Percentiles rank a stretch among this genome's conserved stretches.
phyloP scores from a whole-genome alignment of 2,888 invertebrate genomes.

The Macaria notata region DNA sequence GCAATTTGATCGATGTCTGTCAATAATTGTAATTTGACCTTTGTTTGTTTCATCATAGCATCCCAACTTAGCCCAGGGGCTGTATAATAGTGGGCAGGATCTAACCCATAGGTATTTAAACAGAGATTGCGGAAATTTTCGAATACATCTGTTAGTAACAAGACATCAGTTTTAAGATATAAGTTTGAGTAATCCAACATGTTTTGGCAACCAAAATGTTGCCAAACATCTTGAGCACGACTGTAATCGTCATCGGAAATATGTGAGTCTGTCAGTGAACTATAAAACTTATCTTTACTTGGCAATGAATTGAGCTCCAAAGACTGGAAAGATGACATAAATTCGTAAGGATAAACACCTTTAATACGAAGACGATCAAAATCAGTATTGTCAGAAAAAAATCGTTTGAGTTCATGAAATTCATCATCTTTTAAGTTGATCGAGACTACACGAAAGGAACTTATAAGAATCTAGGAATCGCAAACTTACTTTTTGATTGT shows the following conservation, averaged over 20 bases:
- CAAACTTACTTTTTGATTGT: too few relatives aligned
- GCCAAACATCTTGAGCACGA: constrained; percentile 18
- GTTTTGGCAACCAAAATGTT: constrained; percentile 39
- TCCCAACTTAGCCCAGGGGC: too few relatives aligned
- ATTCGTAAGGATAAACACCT: constrained; percentile 5
- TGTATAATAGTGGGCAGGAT: too few relatives aligned
- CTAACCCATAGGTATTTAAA: constrained; percentile 13
- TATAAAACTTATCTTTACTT: constrained; percentile 4
- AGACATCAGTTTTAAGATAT: too few relatives aligned
- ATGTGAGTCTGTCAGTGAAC: constrained; percentile 6
- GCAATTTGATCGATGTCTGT: constrained; percentile 9
- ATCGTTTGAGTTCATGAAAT: neutral
- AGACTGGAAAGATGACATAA: constrained; percentile 4
- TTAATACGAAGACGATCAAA: too few relatives aligned
- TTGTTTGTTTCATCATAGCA: too few relatives aligned
- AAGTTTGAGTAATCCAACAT: constrained; percentile 29
- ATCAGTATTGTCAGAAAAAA: neutral
- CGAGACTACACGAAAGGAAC: too few relatives aligned
- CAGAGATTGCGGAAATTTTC: constrained; percentile 31
- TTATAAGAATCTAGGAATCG: too few relatives aligned
- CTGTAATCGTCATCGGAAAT: constrained; percentile 17
- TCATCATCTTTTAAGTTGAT: constrained; percentile 2
- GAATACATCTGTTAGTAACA: constrained; percentile 28
- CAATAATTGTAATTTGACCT: too few relatives aligned
- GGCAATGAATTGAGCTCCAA: neutral